phyloP scores from a whole-genome alignment of 2,888 invertebrate genomes.

The Parelbella ahira region DNA sequence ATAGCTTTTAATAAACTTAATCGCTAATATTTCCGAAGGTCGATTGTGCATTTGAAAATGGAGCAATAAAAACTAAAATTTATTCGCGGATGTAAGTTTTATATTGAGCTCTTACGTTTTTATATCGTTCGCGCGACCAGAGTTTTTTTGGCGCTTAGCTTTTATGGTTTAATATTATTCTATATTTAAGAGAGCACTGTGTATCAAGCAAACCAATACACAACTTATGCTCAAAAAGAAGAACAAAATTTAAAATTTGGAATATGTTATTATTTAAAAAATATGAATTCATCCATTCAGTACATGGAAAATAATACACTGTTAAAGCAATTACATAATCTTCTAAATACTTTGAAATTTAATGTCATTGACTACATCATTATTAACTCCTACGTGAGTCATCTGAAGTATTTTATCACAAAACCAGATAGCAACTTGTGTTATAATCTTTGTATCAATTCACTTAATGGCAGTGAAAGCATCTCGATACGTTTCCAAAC shows the following conservation, averaged over 20 bases:
- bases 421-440: slow-evolving; percentile 44
- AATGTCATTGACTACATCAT: slow-evolving; percentile 4
- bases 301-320: no score
- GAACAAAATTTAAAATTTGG: no score
- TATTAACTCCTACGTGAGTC: slow-evolving; percentile 1
- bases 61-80: slow-evolving; percentile 22
- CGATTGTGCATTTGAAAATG: slow-evolving; percentile 12
- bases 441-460: slow-evolving; percentile 52
- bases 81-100: slow-evolving; percentile 20
- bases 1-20: slow-evolving; percentile 5
- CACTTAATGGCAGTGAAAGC: slow-evolving; percentile 59
- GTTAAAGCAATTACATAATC: no score
- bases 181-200: slow-evolving; percentile 17
- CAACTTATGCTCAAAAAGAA: no score
- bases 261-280: no score
- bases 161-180: slow-evolving; percentile 15
- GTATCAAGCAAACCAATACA: slow-evolving; percentile 3
- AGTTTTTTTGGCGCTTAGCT: slow-evolving; percentile 14
- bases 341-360: not conserved
- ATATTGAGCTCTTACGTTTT: slow-evolving; percentile 18
- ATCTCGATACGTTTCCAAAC: slow-evolving; percentile 61
- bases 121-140: slow-evolving; percentile 13
- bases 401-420: slow-evolving; percentile 24
- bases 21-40: slow-evolving; percentile 17
- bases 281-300: no score